phyloP scores from a whole-genome alignment of 2,888 invertebrate species.

The Orchestes rusci region DNA sequence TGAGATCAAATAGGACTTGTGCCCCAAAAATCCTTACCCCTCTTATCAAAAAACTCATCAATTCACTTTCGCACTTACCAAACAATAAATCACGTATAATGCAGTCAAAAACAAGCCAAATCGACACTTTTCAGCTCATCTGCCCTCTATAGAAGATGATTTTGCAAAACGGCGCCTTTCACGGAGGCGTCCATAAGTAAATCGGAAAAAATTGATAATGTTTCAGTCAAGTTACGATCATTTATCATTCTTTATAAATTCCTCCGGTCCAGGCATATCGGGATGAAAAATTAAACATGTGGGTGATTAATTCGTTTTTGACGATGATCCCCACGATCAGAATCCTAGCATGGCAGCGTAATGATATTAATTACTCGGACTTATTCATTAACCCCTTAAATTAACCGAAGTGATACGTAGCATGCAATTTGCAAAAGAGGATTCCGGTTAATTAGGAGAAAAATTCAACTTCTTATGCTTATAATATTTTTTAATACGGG shows the following conservation, averaged over 20 bases:
- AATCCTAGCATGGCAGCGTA: too few species aligned
- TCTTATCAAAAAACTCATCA: too few species aligned
- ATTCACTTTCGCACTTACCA: too few species aligned
- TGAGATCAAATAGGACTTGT: too few species aligned
- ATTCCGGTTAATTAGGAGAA: slow-evolving; percentile 15
- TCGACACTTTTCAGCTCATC: slow-evolving; percentile 39
- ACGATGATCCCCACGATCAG: too few species aligned
- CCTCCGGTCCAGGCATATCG: slow-evolving; percentile 6
- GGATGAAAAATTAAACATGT: slow-evolving; percentile 12
- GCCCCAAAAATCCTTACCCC: too few species aligned
- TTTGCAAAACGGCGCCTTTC: slow-evolving; percentile 28
- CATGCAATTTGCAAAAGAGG: slow-evolving; percentile 14
- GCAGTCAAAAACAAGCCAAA: slow-evolving; percentile 42
- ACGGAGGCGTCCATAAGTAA: slow-evolving; percentile 22
- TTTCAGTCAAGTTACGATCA: slow-evolving; percentile 21
- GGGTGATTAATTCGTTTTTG: slow-evolving; percentile 5
- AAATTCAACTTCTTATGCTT: slow-evolving; percentile 7
- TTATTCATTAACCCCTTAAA: slow-evolving; percentile 16
- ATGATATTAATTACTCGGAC: too few species aligned
- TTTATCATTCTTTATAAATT: slow-evolving; percentile 24
- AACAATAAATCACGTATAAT: slow-evolving; percentile 45
- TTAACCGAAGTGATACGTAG: slow-evolving; percentile 15
- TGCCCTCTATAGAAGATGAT: slow-evolving; percentile 31
- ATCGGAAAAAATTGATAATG: slow-evolving; percentile 25
- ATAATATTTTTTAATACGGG: slow-evolving; percentile 8